A percentile compares a stretch with the other conserved stretches of the same genome.
Evolutionary conservation across 2,113 vertebrate species (phyloP).

Genomic region (Plotosus lineatus): DNA sequence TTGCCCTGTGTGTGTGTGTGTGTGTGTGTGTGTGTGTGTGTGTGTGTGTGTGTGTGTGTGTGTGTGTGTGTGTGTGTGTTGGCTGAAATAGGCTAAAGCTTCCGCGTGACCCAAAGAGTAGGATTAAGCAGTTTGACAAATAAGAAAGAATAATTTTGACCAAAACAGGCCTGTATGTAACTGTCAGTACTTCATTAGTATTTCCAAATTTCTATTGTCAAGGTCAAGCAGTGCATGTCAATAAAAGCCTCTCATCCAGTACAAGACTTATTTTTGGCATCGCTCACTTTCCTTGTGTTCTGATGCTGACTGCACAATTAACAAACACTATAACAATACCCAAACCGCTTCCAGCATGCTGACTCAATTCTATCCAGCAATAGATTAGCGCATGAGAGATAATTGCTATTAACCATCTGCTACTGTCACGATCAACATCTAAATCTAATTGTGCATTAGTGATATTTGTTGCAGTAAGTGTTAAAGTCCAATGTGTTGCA

Average conservation of each 20-base stretch:
- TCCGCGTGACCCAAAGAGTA: too few relatives aligned
- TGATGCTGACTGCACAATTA: constrained; percentile 19
- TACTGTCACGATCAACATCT: constrained; percentile 53
- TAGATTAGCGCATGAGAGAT: constrained; percentile 40
- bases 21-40: too few relatives aligned
- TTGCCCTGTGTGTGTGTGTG: too few relatives aligned
- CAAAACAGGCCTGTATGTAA: background rate
- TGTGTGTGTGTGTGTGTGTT: too few relatives aligned
- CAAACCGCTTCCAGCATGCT: constrained; percentile 2
- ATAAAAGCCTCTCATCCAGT: background rate
- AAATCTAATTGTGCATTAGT: constrained; percentile 52
- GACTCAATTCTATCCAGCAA: constrained; percentile 31
- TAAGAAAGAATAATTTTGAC: too few relatives aligned
- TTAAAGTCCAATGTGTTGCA: constrained; percentile 30
- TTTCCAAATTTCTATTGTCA: background rate
- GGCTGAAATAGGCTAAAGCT: too few relatives aligned
- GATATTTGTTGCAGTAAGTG: constrained; percentile 36
- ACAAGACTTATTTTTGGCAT: constrained; percentile 17
- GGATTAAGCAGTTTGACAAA: too few relatives aligned
- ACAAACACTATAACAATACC: constrained; percentile 17
- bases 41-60: too few relatives aligned
- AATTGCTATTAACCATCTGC: constrained; percentile 35
- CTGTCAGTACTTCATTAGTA: background rate
- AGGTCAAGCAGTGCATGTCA: background rate
- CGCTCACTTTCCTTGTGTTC: constrained; percentile 16